Evolutionary conservation across 2,888 invertebrate genomes (phyloP), one percentile per base, ranked within the genome.

Genomic region (Thumatha senex): DNA sequence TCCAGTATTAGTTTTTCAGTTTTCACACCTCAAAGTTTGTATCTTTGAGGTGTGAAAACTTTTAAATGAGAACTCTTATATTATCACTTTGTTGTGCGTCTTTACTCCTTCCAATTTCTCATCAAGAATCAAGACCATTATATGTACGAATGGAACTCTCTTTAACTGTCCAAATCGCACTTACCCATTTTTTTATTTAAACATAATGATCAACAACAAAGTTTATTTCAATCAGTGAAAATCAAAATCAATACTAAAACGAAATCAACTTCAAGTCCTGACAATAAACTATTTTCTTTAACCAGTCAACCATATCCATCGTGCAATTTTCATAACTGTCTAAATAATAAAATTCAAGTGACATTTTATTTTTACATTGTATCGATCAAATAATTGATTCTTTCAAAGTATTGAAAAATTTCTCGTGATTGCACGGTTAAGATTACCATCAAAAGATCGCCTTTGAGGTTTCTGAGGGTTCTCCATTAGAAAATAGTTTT

Each of bases 381-480:
- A 43, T 12, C 40, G 31, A 54, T 48, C 40, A 50, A 63, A 63
- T 42, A 29, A 34, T 10, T 48, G 35, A 40, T 48, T 31, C 12
- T 51, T 40, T 48, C 49, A 48, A 55, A 29, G 15, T 44, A 42
- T 46, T 45, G 56, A 50, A 48, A 58, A 65, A 65, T 40, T 38
- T 40, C 18, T 84, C 89, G 89, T 89, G 89, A 89, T 82, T 72
- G 71, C 75, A 85, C 85, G 86, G 76, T 85, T 76, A 75, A 67
- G 61, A 73, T 75, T 71, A 76, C 75, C 80, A 46, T 46, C 45
- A 51, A 59, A 56, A 45, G 46, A 47, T 63, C 68, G 35, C 39
- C 72, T 68, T 63, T 65, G 48, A 52, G 58, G 55, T 60, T 54
- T 55, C 36, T 54, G 48, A 46, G 41, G 46, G 44, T 69, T 72